phyloP scores from a whole-genome alignment of 1,140 invertebrate genomes.

The Ptiloglossa arizonensis region DNA sequence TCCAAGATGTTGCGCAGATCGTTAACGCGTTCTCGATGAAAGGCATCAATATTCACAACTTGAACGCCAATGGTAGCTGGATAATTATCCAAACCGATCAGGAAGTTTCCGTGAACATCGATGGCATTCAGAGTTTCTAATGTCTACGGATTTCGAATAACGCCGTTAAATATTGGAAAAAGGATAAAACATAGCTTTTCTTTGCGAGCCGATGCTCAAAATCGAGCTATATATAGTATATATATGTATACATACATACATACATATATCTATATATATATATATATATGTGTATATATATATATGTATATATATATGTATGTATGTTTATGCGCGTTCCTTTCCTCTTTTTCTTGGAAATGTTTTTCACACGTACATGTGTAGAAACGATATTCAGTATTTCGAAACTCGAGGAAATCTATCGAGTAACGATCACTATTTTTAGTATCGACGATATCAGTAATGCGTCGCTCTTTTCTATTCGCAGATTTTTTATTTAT shows the following conservation, averaged over 20 bases:
- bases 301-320: no score
- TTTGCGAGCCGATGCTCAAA: no score
- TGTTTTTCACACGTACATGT: neutral
- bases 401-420: neutral
- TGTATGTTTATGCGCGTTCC: no score
- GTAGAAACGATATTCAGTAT: constrained; percentile 21
- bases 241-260: no score
- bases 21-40: constrained; percentile 66
- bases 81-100: constrained; percentile 73
- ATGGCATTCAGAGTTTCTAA: constrained; percentile 71
- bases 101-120: constrained; percentile 60
- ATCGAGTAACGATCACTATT: constrained; percentile 7
- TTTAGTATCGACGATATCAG: neutral
- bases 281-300: no score
- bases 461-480: neutral
- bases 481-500: constrained; percentile 4
- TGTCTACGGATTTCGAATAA: neutral
- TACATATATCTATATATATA: no score
- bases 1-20: constrained; percentile 69
- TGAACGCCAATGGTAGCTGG: constrained; percentile 71
- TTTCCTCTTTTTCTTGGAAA: neutral
- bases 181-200: neutral
- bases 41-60: constrained; percentile 63
- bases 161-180: no score
- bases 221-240: neutral